These are phyloP conservation scores for Amiota minor DNA, from an alignment of 2,888 invertebrate species.

Conservation along the genomic window DNA sequence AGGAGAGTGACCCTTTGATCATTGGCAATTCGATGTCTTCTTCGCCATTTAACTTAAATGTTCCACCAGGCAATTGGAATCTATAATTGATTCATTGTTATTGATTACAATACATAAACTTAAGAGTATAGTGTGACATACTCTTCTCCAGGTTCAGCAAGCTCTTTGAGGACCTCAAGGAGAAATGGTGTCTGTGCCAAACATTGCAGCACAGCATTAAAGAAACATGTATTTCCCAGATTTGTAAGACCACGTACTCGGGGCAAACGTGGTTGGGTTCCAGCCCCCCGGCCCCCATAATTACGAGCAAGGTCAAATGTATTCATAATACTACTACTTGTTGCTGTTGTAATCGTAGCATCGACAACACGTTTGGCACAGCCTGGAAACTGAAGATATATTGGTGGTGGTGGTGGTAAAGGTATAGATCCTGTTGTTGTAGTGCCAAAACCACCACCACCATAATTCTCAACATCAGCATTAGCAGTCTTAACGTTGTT, in stretches of 20 bases:
- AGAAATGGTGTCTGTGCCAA: constrained; percentile 89
- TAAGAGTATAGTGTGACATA: constrained; percentile 50
- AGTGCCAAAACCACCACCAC: no score
- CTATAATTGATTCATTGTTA: constrained; percentile 51
- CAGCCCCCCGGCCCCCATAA: not conserved
- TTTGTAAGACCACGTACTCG: constrained; percentile 88
- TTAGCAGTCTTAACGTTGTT: constrained; percentile 44
- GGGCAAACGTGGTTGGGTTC: constrained; percentile 69
- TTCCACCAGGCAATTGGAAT: constrained; percentile 83
- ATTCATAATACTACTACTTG: not conserved
- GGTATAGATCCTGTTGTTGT: constrained; percentile 34
- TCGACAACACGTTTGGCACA: constrained; percentile 66
- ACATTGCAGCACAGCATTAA: constrained; percentile 96
- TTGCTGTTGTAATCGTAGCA: constrained; percentile 12
- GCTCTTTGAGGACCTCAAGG: constrained; percentile 81
- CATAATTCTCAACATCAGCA: constrained; percentile 14
- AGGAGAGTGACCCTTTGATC: constrained; percentile 80
- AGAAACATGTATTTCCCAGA: constrained; percentile 97
- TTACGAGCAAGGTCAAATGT: no score
- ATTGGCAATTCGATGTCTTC: constrained; percentile 78
- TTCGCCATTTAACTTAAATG: constrained; percentile 75
- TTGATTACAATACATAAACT: not conserved
- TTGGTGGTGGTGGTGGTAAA: constrained; percentile 53
- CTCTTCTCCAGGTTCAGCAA: constrained; percentile 80
- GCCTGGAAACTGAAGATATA: constrained; percentile 61